A percentile compares a stretch with the other conserved stretches of the same genome.
Conservation (phyloP, 2,113 vertebrate genomes). For the Entomyzon cyanotis region DNA sequence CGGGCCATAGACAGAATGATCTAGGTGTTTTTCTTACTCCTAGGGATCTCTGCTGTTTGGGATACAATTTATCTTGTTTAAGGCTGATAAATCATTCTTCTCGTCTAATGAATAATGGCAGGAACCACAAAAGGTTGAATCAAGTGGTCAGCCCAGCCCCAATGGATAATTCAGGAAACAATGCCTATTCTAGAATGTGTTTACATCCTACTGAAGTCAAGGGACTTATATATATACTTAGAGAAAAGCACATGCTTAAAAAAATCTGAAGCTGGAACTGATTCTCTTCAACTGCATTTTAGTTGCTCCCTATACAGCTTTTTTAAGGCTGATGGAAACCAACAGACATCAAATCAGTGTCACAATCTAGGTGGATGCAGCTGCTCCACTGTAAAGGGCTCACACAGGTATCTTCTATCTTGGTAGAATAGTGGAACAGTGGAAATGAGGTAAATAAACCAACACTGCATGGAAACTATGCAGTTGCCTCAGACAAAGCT, state of each 20-base stretch:
- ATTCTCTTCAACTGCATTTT: slow-evolving; percentile 15
- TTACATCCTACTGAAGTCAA: slow-evolving; percentile 39
- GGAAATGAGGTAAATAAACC: background rate
- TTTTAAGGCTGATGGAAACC: background rate
- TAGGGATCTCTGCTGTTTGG: background rate
- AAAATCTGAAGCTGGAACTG: slow-evolving; percentile 25
- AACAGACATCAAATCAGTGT: background rate
- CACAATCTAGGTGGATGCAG: background rate
- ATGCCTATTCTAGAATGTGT: background rate
- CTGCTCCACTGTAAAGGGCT: background rate
- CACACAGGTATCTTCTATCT: background rate
- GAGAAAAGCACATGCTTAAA: slow-evolving; percentile 43
- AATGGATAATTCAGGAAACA: background rate
- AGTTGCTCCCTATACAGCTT: background rate
- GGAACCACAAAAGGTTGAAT: background rate
- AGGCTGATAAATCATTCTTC: background rate
- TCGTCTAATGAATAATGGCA: background rate
- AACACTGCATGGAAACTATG: background rate
- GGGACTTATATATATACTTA: slow-evolving; percentile 33
- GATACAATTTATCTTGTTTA: background rate
- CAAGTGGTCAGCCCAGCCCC: background rate
- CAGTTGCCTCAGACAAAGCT: background rate
- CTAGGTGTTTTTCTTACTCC: background rate
- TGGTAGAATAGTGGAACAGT: background rate
- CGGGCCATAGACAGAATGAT: background rate